phyloP scores from a whole-genome alignment of 2,888 invertebrate genomes.

The Parnassius glacialis region DNA sequence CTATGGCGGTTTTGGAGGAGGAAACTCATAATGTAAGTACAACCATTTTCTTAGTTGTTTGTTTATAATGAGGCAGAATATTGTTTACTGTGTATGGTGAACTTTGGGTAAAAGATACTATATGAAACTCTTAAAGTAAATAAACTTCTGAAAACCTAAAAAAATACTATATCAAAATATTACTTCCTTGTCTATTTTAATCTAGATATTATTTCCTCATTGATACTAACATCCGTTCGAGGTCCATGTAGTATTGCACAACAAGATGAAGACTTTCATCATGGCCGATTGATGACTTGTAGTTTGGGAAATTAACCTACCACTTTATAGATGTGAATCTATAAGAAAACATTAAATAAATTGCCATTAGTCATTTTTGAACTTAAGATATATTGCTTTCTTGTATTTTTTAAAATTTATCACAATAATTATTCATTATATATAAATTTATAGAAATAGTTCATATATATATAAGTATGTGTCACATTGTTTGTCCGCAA shows the following conservation, averaged over 20 bases:
- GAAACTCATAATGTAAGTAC: slow-evolving; percentile 81
- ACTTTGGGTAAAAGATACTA: neutral
- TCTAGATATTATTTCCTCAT: slow-evolving; percentile 40
- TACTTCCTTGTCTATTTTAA: slow-evolving; percentile 38
- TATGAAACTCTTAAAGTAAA: neutral
- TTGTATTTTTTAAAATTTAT: no score
- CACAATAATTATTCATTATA: no score
- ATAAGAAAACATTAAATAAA: no score
- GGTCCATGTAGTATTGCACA: slow-evolving; percentile 52
- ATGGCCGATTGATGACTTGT: slow-evolving; percentile 30
- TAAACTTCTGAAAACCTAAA: slow-evolving; percentile 2
- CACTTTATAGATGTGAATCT: no score
- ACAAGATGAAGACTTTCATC: slow-evolving; percentile 52
- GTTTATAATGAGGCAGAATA: slow-evolving; percentile 34
- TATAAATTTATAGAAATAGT: no score
- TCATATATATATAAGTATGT: no score
- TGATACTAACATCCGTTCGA: slow-evolving; percentile 36
- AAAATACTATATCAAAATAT: slow-evolving; percentile 19
- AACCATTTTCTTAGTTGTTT: slow-evolving; percentile 42
- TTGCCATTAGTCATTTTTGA: no score
- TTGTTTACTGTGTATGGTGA: slow-evolving; percentile 5
- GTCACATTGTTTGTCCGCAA: no score
- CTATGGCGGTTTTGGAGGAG: slow-evolving; percentile 83
- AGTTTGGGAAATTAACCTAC: neutral
- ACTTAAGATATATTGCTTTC: no score